A percentile compares a stretch with the other conserved stretches of the same genome.
These are phyloP conservation scores for Sapayoa aenigma DNA, from an alignment of 2,113 vertebrate species.

Conservation along the genomic window DNA sequence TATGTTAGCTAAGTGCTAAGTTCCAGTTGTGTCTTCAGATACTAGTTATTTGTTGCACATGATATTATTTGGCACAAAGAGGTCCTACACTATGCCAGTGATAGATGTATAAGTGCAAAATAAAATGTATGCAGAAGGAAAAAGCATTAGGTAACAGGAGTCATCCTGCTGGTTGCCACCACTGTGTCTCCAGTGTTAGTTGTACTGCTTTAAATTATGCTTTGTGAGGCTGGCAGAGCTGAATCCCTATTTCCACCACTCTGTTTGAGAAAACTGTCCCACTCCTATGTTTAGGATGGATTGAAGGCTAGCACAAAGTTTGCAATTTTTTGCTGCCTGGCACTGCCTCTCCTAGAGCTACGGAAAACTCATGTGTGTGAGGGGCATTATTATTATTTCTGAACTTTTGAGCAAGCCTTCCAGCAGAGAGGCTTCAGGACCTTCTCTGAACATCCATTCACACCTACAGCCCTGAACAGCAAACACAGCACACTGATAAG, in stretches of 20 bases:
- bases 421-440: background rate
- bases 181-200: background rate
- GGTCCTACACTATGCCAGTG: background rate
- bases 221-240: background rate
- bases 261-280: background rate
- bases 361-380: background rate
- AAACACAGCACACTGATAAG: conserved; percentile 5
- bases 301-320: background rate
- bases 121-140: background rate
- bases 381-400: background rate
- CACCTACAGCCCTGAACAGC: background rate
- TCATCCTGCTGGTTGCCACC: background rate
- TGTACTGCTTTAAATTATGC: background rate
- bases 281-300: background rate
- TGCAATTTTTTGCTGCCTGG: background rate
- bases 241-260: background rate
- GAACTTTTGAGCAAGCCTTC: background rate
- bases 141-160: background rate
- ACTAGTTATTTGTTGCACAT: background rate
- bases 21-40: background rate
- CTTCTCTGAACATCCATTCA: background rate
- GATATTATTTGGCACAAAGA: background rate
- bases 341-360: background rate
- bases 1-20: background rate
- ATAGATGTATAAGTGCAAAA: background rate